Base-by-base conservation (phyloP, 2,113 vertebrate species). In the Corythornis cristatus region DNA sequence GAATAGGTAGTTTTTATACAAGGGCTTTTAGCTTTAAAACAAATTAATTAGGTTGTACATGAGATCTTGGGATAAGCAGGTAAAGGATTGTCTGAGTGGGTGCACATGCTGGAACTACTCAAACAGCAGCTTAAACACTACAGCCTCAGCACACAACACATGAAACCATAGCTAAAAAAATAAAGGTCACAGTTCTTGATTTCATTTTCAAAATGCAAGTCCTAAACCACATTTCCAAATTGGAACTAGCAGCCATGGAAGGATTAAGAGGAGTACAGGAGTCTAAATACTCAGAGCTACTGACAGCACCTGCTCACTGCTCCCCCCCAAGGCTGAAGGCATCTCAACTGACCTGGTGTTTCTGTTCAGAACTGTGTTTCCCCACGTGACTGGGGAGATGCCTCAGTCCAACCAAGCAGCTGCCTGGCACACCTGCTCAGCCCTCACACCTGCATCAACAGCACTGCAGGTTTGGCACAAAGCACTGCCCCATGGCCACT, bases 401-500 rank as follows among this genome's bases (percentile, higher is more conserved):
- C 22, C 54, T 79, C 25, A 19, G 74, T 37, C 20, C 51, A 79
- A 90, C 33, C 48, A 89, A 75, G 53, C 35, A 78, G 33, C 53
- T 64, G 11, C 4, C 51, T 60, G 78, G 26, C n/a, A 56, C 42
- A 64, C 8, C 54, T 48, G 5, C 22, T 33, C 74, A 71, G 22
- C 48, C 26, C 25, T 83, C 31, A 48, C n/a, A 35, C 0, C 0
- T 25, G 1, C 6, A 43, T 35, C 4, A 2, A 31, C 21, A 57
- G 29, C 57, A 26, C 78, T 51, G 26, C 3, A 6, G 26, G 26
- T 29, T 75, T 58, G 33, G 6, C 65, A 28, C 37, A 12, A 50
- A 28, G 46, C 46, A 21, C 42, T 71, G 56, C 46, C 33, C 42
- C 0, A 0, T 4, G 28, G 45, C 48, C 21, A 8, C 1, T 15